Conservation (phyloP, 2,797 vertebrate genomes). For the Aldrovandia affinis region DNA sequence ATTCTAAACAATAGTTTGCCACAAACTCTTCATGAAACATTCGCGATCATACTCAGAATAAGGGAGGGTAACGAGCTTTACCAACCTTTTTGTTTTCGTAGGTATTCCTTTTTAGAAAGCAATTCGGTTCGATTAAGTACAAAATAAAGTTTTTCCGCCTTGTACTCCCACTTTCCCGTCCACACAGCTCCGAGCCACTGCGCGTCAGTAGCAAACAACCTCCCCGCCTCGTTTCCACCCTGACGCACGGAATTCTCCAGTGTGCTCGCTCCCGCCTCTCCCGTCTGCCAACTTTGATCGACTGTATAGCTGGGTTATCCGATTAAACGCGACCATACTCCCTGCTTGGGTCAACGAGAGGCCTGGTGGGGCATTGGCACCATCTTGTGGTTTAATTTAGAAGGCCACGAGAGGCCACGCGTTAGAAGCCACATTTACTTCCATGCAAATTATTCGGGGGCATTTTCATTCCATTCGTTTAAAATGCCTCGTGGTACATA, state of each 20-base stretch:
- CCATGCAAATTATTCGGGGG: neutral
- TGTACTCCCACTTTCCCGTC: constrained; percentile 33
- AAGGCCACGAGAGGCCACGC: neutral
- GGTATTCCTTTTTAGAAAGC: constrained; percentile 15
- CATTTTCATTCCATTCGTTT: neutral
- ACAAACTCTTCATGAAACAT: constrained; percentile 37
- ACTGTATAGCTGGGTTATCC: constrained; percentile 7
- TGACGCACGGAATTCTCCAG: constrained; percentile 29
- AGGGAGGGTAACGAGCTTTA: neutral
- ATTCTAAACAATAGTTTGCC: constrained; percentile 23
- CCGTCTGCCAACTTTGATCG: neutral
- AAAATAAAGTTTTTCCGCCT: constrained; percentile 40
- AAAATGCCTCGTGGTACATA: neutral
- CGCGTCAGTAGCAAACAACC: constrained; percentile 35
- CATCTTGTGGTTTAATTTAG: constrained; percentile 26
- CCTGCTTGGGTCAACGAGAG: neutral
- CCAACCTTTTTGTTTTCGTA: constrained; percentile 13
- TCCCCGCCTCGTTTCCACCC: constrained; percentile 42
- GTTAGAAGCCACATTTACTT: neutral
- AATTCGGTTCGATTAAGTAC: constrained; percentile 14
- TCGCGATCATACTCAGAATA: neutral
- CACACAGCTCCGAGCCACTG: constrained; percentile 26
- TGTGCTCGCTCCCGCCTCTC: constrained; percentile 31
- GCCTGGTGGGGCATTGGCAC: constrained; percentile 18
- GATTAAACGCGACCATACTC: constrained; percentile 16